Evolutionary conservation across 2,113 vertebrate species (phyloP).

Genomic region (Lagenorhynchus albirostris): DNA sequence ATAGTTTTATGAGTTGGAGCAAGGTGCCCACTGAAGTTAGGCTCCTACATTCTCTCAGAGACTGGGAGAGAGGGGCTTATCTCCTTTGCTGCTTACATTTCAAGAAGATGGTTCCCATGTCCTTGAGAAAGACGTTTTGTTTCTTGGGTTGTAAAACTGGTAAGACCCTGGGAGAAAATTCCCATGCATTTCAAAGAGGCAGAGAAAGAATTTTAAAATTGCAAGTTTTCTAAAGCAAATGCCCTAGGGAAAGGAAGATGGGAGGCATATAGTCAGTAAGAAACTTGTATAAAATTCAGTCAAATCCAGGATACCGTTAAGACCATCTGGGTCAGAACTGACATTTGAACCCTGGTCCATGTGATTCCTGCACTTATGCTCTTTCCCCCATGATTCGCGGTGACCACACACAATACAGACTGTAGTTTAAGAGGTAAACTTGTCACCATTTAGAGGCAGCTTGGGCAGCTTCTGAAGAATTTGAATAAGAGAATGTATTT

Average conservation of each 20-base stretch:
- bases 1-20: background rate
- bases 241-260: background rate
- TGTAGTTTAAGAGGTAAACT: background rate
- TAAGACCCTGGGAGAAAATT: background rate
- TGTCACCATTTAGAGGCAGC: background rate
- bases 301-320: background rate
- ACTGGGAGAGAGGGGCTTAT: background rate
- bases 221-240: background rate
- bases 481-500: constrained; percentile 5
- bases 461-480: background rate
- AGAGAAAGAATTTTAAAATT: background rate
- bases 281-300: background rate
- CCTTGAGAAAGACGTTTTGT: background rate
- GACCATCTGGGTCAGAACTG: background rate
- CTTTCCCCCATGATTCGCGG: background rate
- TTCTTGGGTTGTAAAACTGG: background rate
- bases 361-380: background rate
- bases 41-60: background rate
- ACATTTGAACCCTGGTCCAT: background rate
- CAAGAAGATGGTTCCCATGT: background rate
- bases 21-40: background rate
- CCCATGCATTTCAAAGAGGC: background rate
- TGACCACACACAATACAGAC: background rate
- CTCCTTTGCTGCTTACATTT: background rate
- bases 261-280: background rate